phyloP scores from a whole-genome alignment of 2,888 invertebrate species.

The Clepsis dumicolana region DNA sequence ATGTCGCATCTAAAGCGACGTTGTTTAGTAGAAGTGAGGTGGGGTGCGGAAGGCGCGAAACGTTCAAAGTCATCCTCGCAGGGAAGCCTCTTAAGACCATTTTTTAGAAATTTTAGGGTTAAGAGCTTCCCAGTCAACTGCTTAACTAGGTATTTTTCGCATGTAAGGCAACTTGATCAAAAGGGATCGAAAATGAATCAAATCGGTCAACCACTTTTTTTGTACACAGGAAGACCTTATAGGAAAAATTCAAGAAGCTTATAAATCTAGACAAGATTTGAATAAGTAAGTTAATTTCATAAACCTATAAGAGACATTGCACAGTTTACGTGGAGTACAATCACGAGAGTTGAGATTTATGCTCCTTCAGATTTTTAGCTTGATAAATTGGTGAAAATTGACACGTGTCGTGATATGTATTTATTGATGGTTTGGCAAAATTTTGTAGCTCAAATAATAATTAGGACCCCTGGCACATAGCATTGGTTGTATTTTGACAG shows the following conservation, averaged over 20 bases:
- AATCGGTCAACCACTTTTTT: not conserved
- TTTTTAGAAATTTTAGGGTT: too few relatives aligned
- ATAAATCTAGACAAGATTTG: not conserved
- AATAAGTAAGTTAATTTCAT: not conserved
- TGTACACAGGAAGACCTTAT: not conserved
- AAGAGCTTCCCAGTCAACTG: not conserved
- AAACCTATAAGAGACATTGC: not conserved
- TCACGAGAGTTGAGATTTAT: not conserved
- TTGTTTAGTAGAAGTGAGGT: too few relatives aligned
- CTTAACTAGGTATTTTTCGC: not conserved
- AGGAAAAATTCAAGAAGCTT: not conserved
- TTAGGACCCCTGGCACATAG: too few relatives aligned
- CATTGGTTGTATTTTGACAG: too few relatives aligned
- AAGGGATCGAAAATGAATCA: not conserved
- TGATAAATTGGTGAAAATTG: not conserved
- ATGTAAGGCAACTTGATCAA: not conserved
- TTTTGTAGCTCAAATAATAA: too few relatives aligned
- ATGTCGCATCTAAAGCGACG: too few relatives aligned
- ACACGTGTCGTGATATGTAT: too few relatives aligned
- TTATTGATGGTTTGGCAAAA: too few relatives aligned
- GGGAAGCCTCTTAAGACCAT: too few relatives aligned
- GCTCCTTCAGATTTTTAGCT: too few relatives aligned
- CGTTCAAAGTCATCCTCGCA: too few relatives aligned
- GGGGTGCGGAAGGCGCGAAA: too few relatives aligned
- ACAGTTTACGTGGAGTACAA: not conserved